Evolutionary conservation across 2,888 invertebrate genomes (phyloP), one percentile per base, ranked within the genome.

Genomic region (Caenorhabditis virilis): DNA sequence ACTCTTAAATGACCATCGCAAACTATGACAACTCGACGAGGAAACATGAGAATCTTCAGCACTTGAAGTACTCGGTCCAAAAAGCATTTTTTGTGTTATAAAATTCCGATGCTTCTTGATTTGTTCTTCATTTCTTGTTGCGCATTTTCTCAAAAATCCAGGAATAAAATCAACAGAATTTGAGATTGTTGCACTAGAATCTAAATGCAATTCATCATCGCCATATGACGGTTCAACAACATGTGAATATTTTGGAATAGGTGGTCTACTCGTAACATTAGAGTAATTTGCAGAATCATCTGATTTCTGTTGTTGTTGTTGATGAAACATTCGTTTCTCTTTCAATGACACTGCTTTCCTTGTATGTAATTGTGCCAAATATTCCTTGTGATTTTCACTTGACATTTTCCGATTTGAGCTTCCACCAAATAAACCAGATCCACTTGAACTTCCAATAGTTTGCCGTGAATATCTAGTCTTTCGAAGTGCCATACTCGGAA

Each of bases 301-400:
- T n/a, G n/a, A n/a, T n/a, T n/a, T n/a, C n/a, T n/a, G n/a, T n/a
- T n/a, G n/a, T n/a, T n/a, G n/a, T n/a, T n/a, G n/a, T n/a, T n/a
- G n/a, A n/a, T n/a, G n/a, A n/a, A n/a, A n/a, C n/a, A 42, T 48
- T 23, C 59, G 55, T 41, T 65, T 59, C 60, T 64, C 71, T 57
- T 69, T 71, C 52, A 70, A 41, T 13, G 66, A 65, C n/a, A 52
- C 66, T n/a, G 75, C 73, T 52, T 75, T 75, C 20, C 67, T 57
- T 27, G 62, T 59, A 47, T 75, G 74, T 11, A 71, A 54, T 43
- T 55, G 53, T 11, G 58, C 57, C 33, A 76, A 64, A 51, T 76
- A 76, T 33, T 74, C 70, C 35, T 68, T 59, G 30, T 76, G 76
- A 48, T 76, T 76, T n/a, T 72, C 69, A 38, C 62, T 67, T 11